phyloP scores from a whole-genome alignment of 2,113 vertebrate species.

The Proteles cristata region DNA sequence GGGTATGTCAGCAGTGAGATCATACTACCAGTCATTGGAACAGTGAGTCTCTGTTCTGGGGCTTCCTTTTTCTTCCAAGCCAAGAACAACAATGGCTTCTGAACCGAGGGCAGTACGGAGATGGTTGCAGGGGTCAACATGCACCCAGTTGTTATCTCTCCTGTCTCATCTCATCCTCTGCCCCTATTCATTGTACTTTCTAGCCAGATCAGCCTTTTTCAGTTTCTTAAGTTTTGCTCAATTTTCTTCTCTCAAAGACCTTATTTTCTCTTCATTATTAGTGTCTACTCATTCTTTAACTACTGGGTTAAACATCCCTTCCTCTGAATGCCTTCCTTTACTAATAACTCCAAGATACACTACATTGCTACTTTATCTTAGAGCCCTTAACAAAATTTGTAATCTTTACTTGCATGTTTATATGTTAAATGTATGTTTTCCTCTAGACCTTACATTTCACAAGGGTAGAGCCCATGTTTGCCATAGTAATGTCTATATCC shows the following conservation, averaged over 20 bases:
- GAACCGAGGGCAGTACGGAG: background rate
- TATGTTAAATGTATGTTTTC: background rate
- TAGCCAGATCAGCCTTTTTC: background rate
- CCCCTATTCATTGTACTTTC: background rate
- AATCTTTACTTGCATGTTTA: background rate
- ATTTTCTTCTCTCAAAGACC: background rate
- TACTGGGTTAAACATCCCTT: background rate
- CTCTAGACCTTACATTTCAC: background rate
- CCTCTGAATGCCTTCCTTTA: background rate
- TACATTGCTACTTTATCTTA: background rate
- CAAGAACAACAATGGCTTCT: background rate
- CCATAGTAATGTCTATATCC: background rate
- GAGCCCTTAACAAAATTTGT: background rate
- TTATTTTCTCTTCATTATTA: background rate
- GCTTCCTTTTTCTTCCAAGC: background rate
- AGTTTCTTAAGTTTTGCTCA: background rate
- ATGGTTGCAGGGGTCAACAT: background rate
- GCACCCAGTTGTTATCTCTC: background rate
- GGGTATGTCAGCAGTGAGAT: background rate
- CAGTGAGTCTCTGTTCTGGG: background rate
- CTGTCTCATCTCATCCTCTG: background rate
- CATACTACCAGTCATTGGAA: too few species aligned
- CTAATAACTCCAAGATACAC: background rate
- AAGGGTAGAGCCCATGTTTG: background rate
- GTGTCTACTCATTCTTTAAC: background rate